Evolutionary conservation across 2,888 invertebrate genomes (phyloP).

Genomic region (Leucophenga maculata): DNA sequence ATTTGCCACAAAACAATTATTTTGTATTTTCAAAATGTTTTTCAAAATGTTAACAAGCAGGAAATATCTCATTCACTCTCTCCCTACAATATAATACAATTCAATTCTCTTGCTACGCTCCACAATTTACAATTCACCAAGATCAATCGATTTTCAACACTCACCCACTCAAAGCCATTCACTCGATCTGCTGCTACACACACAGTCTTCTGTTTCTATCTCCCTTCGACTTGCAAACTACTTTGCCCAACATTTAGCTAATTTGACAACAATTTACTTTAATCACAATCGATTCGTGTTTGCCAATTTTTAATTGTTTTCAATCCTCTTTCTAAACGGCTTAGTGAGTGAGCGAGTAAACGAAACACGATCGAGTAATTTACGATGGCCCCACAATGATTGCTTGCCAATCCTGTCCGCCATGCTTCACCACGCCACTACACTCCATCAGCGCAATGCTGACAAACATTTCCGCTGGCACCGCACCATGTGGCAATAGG

Average conservation of each 20-base stretch:
- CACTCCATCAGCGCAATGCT: constrained; percentile 50
- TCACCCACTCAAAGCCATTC: constrained; percentile 25
- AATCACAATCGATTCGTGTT: constrained; percentile 70
- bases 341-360: constrained; percentile 30
- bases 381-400: constrained; percentile 66
- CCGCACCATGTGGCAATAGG: constrained; percentile 34
- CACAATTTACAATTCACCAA: too few relatives aligned
- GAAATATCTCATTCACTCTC: too few relatives aligned
- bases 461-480: constrained; percentile 17
- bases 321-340: constrained; percentile 59
- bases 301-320: constrained; percentile 70
- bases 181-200: constrained; percentile 4
- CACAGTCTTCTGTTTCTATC: too few relatives aligned
- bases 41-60: too few relatives aligned
- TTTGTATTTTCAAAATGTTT: too few relatives aligned
- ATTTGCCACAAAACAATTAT: too few relatives aligned
- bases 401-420: constrained; percentile 50
- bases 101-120: too few relatives aligned
- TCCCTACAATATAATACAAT: too few relatives aligned
- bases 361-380: constrained; percentile 66
- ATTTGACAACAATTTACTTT: constrained; percentile 68
- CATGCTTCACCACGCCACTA: constrained; percentile 54
- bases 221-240: not conserved
- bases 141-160: constrained; percentile 15
- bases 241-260: constrained; percentile 55